Evolutionary conservation across 2,888 invertebrate species (phyloP), one percentile per base, ranked within the genome.

Genomic region (Atethmia centrago): DNA sequence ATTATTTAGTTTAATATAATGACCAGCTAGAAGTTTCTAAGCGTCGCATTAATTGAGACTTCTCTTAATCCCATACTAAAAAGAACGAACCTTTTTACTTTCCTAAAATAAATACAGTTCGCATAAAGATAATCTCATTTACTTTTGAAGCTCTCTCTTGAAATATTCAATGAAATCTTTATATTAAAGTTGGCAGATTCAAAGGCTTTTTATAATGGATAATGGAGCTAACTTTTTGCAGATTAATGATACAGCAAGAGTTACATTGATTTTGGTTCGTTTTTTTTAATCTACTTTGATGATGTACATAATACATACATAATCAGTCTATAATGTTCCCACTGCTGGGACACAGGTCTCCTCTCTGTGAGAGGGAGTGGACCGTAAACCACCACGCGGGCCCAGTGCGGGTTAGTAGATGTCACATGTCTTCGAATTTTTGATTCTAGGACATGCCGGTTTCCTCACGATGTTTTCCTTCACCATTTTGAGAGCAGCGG

Each of bases 161-260:
- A 55, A 61, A 49, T 51, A 36, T 42, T 66, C 40, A 69, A 65
- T 40, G 42, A 65, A 51, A 62, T 51, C 21, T 70, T 70, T 61
- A 66, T 55, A 68, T 56, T 66, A 45, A 51, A 21, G 25, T 71
- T 31, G 51, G 45, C 42, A 9, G 47, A 65, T 55, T 66, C 21
- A 47, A 71, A 59, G 42, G 25, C 63, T 74, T 51, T 51, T n/a
- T 12, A 1, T 40, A 64, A 56, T 71, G 59, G 36, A 58, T 71
- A 47, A 21, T 16, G 0, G 79, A 70, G 12, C 12, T 31, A 31
- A 21, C 74, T 69, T 64, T 71, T 69, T 62, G 9, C 3, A 67
- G 21, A 71, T 69, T 66, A 71, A 69, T 74, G 71, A 74, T 59
- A 16, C 21, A 42, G 55, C 51, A 49, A 59, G 10, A 16, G 19